Evolutionary conservation across 2,113 vertebrate species (phyloP).

Genomic region (Cyprinodon variegatus): DNA sequence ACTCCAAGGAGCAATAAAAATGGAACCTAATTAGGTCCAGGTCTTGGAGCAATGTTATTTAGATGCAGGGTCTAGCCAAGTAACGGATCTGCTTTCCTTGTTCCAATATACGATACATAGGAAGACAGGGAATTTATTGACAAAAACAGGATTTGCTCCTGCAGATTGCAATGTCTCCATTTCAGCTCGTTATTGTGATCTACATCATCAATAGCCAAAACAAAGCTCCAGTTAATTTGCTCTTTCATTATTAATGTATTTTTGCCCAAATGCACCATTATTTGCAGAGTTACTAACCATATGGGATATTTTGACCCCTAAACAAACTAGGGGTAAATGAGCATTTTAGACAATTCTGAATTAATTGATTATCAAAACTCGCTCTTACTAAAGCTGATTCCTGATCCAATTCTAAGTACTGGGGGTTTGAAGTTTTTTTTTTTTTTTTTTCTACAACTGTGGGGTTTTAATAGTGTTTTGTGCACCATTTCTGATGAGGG

Average conservation of each 20-base stretch:
- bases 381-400: no score
- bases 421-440: no score
- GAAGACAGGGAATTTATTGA: neutral
- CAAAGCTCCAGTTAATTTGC: neutral
- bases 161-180: neutral
- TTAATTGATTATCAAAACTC: no score
- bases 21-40: conserved; percentile 6
- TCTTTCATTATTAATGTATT: neutral
- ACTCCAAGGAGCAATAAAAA: neutral
- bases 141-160: neutral
- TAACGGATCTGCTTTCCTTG: neutral
- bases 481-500: no score
- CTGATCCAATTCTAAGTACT: no score
- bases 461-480: no score
- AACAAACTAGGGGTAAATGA: no score
- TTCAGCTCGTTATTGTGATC: neutral
- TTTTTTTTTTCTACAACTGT: no score
- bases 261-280: no score
- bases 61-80: neutral
- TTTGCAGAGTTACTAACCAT: no score
- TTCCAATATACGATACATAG: neutral
- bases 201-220: neutral
- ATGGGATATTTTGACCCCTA: no score
- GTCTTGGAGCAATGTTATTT: conserved; percentile 11
- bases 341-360: no score